Conservation (phyloP, 2,113 vertebrate species). For the Myanophis thanlyinensis region DNA sequence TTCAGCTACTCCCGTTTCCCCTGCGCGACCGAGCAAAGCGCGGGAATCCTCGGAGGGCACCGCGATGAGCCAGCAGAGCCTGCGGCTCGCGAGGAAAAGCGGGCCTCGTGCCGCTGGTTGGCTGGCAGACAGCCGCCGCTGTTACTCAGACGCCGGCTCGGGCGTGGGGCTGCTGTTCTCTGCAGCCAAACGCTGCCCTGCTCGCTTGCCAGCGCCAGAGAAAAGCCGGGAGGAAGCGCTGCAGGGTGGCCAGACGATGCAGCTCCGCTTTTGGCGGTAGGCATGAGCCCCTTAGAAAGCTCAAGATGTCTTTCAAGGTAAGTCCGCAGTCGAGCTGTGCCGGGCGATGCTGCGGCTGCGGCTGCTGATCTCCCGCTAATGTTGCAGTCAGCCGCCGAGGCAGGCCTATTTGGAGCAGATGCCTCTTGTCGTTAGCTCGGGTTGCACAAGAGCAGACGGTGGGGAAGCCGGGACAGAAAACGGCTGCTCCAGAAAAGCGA, state of each 20-base stretch:
- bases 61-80: background rate
- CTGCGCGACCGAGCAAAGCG: background rate
- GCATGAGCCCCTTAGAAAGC: slow-evolving; percentile 32
- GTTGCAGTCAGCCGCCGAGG: background rate
- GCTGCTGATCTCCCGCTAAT: background rate
- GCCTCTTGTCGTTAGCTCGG: background rate
- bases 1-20: background rate
- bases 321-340: background rate
- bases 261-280: background rate
- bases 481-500: background rate
- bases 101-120: background rate
- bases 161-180: background rate
- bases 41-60: background rate
- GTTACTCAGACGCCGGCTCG: background rate
- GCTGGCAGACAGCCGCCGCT: background rate
- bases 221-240: background rate
- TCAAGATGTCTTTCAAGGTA: slow-evolving; percentile 73
- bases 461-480: background rate
- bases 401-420: background rate
- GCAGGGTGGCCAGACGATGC: background rate
- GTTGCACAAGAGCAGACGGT: background rate
- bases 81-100: background rate
- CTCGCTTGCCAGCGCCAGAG: background rate
- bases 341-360: too few species aligned
- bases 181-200: background rate